These are phyloP conservation scores for Helobdella robusta DNA, from an alignment of 2,888 invertebrate genomes.

Conservation along the genomic window DNA sequence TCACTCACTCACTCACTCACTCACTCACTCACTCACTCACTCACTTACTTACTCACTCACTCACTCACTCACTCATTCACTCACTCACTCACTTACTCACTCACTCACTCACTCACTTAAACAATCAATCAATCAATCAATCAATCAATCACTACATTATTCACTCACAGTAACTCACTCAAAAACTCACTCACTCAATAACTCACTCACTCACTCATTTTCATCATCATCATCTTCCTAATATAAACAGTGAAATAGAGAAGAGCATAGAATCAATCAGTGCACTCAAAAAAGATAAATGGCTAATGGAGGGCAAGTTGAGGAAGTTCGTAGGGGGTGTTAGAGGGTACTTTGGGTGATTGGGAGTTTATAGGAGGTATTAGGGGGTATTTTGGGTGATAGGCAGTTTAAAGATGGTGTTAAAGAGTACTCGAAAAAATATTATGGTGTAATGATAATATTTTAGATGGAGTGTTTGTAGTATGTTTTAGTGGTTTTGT, in stretches of 20 bases:
- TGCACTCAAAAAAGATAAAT: constrained; percentile 78
- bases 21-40: neutral
- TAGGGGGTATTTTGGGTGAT: too few relatives aligned
- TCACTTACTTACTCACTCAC: neutral
- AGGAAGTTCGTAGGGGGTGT: constrained; percentile 68
- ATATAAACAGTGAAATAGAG: constrained; percentile 81
- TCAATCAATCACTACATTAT: neutral
- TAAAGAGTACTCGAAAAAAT: too few relatives aligned
- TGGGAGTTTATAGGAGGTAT: too few relatives aligned
- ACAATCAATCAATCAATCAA: neutral
- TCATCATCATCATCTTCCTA: neutral
- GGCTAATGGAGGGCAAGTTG: constrained; percentile 82
- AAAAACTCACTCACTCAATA: neutral
- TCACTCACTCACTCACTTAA: neutral
- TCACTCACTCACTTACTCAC: neutral
- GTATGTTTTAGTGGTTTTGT: too few relatives aligned
- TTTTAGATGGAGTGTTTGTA: too few relatives aligned
- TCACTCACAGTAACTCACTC: constrained; percentile 16
- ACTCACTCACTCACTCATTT: neutral
- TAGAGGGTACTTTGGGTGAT: too few relatives aligned
- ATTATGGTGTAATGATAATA: too few relatives aligned
- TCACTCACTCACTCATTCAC: neutral
- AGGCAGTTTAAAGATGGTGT: too few relatives aligned
- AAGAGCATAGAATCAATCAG: constrained; percentile 74
- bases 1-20: constrained; percentile 19